Base-by-base conservation (phyloP, 92 coral and sea anemone genomes). In the Montipora capitata region DNA sequence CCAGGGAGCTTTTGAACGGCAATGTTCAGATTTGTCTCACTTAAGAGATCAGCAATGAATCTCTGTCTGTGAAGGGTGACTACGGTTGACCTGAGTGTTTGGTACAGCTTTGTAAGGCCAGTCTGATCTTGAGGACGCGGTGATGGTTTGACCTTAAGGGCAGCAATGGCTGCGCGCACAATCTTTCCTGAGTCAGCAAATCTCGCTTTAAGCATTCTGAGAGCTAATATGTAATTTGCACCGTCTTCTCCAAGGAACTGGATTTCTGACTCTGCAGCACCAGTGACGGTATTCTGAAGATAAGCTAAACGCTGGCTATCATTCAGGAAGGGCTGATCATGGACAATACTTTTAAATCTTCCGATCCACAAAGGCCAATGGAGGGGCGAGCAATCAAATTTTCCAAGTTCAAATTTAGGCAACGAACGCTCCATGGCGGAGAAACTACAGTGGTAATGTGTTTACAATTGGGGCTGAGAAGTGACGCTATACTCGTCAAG, bases 1-100 rank as follows among this genome's bases (percentile, higher is more conserved):
- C 27, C 27, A 39, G 93, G 93, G 70, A 78, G 86, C 67, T 85
- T 85, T 49, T 85, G 87, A 48, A 90, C 83, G 15, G 82, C 84
- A 61, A 85, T 90, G 68, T 79, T 40, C 20, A 90, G 74, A 83
- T 79, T 85, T 49, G 94, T 86, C 76, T 86, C 83, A 66, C 94
- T 85, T 58, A 90, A 35, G 59, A 90, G 74, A 59, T 90, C 94
- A 27, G 94, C 87, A 73, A 90, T 59, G 49, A 86, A 86, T 43
- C 87, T 67, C 68, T 91, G 91, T 91, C 94, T 67, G 77, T 86
- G 87, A 72, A 91, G 75, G 83, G 79, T 91, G 70, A 91, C 79
- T 20, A 91, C 87, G 9, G 93, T 70, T 68, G 89, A 78, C 41
- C 77, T 81, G 7, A 71, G 81, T 41, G 86, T 52, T 51, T 84